Conservation (phyloP, 1,140 invertebrate species). For the Megathymus violae region DNA sequence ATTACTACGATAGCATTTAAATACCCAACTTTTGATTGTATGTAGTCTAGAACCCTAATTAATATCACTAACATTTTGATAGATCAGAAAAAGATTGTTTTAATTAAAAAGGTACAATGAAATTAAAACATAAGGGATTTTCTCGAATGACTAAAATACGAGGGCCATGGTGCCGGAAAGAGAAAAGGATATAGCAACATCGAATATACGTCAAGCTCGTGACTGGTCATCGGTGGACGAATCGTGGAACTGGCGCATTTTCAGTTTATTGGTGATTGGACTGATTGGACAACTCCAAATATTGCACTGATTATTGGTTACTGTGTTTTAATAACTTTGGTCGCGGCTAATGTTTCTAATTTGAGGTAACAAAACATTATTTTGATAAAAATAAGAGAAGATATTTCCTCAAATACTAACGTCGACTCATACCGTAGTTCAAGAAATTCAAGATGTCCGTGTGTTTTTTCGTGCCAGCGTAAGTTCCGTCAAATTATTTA, state of each 20-base stretch:
- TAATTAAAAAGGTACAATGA: not conserved
- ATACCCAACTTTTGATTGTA: not conserved
- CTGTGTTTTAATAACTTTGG: conserved; percentile 74
- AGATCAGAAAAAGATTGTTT: too few species aligned
- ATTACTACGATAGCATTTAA: conserved; percentile 2
- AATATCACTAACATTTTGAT: not conserved
- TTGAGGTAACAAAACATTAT: conserved; percentile 48
- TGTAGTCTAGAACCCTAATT: not conserved
- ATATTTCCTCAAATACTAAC: conserved; percentile 44
- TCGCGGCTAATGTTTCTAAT: conserved; percentile 66
- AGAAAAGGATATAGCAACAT: conserved; percentile 53
- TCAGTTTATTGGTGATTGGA: conserved; percentile 83
- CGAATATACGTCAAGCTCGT: conserved; percentile 74
- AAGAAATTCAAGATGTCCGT: conserved; percentile 78
- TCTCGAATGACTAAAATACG: conserved; percentile 1
- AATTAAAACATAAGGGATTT: not conserved
- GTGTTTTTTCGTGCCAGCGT: conserved; percentile 81
- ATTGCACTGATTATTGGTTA: conserved; percentile 83
- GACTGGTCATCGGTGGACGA: conserved; percentile 83
- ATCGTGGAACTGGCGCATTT: conserved; percentile 82
- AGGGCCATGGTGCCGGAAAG: not conserved
- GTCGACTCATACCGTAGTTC: conserved; percentile 42
- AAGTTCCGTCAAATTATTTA: conserved; percentile 52
- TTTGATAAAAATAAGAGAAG: conserved; percentile 43
- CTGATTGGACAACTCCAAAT: conserved; percentile 83